Conservation (phyloP, 2,113 vertebrate species). For the Centrocercus urophasianus region DNA sequence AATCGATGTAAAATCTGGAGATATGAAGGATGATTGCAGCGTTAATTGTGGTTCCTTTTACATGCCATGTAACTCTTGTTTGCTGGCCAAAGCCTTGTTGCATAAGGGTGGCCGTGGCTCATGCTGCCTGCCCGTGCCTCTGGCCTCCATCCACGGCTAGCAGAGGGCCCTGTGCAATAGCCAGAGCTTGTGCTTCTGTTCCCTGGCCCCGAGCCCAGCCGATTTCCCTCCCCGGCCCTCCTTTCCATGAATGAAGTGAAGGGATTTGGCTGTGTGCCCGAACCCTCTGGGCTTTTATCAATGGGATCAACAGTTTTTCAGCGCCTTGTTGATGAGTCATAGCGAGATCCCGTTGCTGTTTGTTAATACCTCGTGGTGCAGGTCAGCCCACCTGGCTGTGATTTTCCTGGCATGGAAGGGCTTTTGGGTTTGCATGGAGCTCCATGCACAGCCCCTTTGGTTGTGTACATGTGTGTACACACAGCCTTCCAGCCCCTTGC, state of each 20-base stretch:
- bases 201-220: slow-evolving; percentile 53
- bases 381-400: background rate
- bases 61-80: background rate
- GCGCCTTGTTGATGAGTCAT: slow-evolving; percentile 38
- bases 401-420: accelerated
- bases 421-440: background rate
- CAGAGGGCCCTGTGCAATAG: slow-evolving; percentile 16
- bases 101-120: background rate
- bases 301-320: slow-evolving; percentile 63
- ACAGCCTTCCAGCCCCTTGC: background rate
- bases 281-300: slow-evolving; percentile 67
- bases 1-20: background rate
- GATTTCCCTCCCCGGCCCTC: background rate
- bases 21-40: background rate
- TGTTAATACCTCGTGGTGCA: background rate
- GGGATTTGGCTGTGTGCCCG: slow-evolving; percentile 53
- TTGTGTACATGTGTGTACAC: accelerated
- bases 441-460: background rate
- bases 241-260: slow-evolving; percentile 69
- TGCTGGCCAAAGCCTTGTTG: background rate
- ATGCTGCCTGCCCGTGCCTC: background rate
- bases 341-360: slow-evolving; percentile 6
- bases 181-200: slow-evolving; percentile 50
- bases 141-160: slow-evolving; percentile 53
- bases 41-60: background rate